Evolutionary conservation across 2,888 invertebrate species (phyloP), one percentile per base, ranked within the genome.

Genomic region (Sthenelais limicola): DNA sequence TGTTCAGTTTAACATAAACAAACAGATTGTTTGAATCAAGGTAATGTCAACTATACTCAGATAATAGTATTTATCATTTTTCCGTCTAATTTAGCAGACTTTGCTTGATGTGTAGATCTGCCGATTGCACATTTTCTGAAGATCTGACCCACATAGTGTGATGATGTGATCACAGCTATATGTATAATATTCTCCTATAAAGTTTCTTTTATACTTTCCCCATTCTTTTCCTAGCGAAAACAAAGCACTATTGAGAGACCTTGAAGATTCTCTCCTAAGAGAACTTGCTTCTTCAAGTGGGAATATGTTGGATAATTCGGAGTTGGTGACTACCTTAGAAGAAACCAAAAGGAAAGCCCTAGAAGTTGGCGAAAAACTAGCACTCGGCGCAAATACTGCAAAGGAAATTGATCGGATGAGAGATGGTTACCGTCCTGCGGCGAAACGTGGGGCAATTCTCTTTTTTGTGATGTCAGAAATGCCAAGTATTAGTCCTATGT

Each of bases 401-500:
- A 89, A 87, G 48, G 94, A 96, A 81, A 95, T 97, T 76, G 95
- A 96, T 83, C 91, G 91, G 71, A 89, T 95, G 0, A 90, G 96
- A 56, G 94, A 96, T 80, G 94, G 93, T 0, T 97, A 97, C 88
- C 90, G 95, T 33, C 91, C 94, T 0, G 95, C 93, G 0, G 95
- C 96, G 0, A 92, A 91, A 80, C 91, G 96, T 68, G 96, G 96
- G 24, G 95, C 96, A 3, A 93, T 96, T 67, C 89, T 97, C 66
- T 97, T 96, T 89, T 97, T 96, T 85, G 94, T 96, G 0, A 89
- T 97, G 26, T 92, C 94, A 0, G 95, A 96, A 84, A 94, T 97
- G 94, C 93, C 95, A 0, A 91, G 91, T 0, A 94, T 97, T 2
- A 95, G 94, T 87, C 88, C 91, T 47, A 97, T 97, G 96, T 97